phyloP scores from a whole-genome alignment of 2,797 vertebrate genomes.

The Pseudochirops corinnae region DNA sequence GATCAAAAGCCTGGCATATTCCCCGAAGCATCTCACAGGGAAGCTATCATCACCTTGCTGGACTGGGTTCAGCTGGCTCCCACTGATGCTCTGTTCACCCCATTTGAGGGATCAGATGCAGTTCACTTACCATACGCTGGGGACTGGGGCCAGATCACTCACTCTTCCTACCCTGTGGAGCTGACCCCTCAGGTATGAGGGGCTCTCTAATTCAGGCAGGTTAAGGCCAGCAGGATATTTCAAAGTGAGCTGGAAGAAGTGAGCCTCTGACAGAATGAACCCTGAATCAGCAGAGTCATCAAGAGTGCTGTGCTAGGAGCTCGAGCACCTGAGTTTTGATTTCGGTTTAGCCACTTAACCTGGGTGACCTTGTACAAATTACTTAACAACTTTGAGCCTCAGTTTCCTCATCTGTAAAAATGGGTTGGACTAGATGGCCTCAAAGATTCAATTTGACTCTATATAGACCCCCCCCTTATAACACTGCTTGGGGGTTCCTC shows the following conservation, averaged over 20 bases:
- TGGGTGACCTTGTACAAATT: neutral
- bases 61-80: neutral
- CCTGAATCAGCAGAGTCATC: neutral
- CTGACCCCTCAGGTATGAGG: neutral
- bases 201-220: neutral
- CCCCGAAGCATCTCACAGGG: neutral
- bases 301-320: constrained; percentile 45
- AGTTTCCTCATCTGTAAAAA: neutral
- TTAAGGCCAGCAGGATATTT: neutral
- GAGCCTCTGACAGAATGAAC: neutral
- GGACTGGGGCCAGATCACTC: neutral
- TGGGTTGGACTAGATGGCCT: neutral
- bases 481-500: neutral
- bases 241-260: neutral
- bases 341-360: constrained; percentile 31
- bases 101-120: neutral
- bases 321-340: constrained; percentile 72
- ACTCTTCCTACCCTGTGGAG: neutral
- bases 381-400: neutral
- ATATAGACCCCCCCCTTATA: neutral
- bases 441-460: neutral
- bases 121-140: neutral
- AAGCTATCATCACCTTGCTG: neutral
- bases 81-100: neutral
- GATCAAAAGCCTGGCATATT: neutral